Base-by-base conservation (phyloP, 2,797 vertebrate genomes). In the Gambusia yucatana region DNA sequence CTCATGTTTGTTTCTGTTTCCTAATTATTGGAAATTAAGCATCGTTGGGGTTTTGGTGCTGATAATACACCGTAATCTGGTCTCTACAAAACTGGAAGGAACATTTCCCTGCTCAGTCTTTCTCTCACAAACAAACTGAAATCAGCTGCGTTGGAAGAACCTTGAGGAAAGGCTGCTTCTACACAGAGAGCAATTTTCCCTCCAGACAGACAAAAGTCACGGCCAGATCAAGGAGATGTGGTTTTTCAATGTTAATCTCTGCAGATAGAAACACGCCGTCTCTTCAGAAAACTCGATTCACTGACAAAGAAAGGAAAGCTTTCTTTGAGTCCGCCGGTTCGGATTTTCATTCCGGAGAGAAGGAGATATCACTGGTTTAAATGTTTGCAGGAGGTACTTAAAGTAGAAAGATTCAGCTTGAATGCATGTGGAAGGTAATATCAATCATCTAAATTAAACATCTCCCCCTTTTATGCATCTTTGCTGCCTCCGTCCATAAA, bases 401-500 rank as follows among this genome's bases (percentile, higher is more conserved):
- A 78, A 63, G 71, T 50, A 73, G 36, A 73, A 44, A 77, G 78
- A 83, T 4, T 69, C 73, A 67, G 82, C n/a, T 44, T 73, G 52
- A 83, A 76, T 61, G 79, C 78, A 81, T 79, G 87, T 79, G 55
- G 63, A 59, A 76, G 77, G 74, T 4, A 79, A 78, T 86, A 90
- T 86, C 84, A 71, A 80, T 89, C 85, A 86, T 87, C 78, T 76
- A 89, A 87, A 91, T 92, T 80, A 84, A 77, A 87, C 63, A 25
- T 75, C 41, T 55, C 69, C 50, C 77, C 73, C 71, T 78, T 84
- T 79, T 77, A 77, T 22, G 57, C 77, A 77, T 81, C 75, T 76
- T 73, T 76, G 57, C 82, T 1, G 59, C 79, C 72, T 75, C 55
- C n/a, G 48, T 25, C 57, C 10, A 14, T n/a, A 43, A 69, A 43